A percentile compares a stretch with the other conserved stretches of the same genome.
Evolutionary conservation across 2,113 vertebrate genomes (phyloP).

Genomic region (Myanophis thanlyinensis): DNA sequence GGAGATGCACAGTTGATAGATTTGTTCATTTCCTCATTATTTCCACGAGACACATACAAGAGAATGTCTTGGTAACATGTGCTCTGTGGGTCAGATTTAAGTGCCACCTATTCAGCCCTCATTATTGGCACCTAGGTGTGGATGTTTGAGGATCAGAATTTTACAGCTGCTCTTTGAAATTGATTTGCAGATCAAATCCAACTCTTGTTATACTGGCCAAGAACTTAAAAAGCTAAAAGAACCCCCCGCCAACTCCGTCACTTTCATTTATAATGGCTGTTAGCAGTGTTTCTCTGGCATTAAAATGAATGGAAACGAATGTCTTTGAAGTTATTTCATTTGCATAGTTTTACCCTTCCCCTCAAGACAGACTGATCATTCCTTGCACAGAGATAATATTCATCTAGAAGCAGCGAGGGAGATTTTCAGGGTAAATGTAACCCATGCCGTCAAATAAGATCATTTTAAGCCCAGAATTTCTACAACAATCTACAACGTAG

Average conservation of each 20-base stretch:
- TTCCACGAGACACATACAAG: background rate
- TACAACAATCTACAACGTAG: background rate
- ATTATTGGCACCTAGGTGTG: background rate
- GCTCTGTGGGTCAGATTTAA: background rate
- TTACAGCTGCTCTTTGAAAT: constrained; percentile 11
- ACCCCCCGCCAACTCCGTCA: constrained; percentile 28
- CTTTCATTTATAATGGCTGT: constrained; percentile 32
- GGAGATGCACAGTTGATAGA: background rate
- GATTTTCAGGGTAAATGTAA: constrained; percentile 52
- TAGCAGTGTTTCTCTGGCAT: constrained; percentile 55
- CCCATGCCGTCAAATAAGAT: background rate
- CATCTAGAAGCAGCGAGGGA: constrained; percentile 48
- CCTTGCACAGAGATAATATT: constrained; percentile 60
- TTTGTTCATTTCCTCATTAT: background rate
- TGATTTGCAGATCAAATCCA: constrained; percentile 6
- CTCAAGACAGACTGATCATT: constrained; percentile 51
- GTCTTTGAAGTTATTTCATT: constrained; percentile 64
- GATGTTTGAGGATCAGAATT: background rate
- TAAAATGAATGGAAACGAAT: constrained; percentile 65
- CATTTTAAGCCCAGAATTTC: background rate
- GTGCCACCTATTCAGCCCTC: background rate
- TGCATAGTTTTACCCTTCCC: constrained; percentile 57
- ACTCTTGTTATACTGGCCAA: background rate
- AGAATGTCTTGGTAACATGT: background rate
- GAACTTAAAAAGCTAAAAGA: constrained; percentile 33